phyloP scores from a whole-genome alignment of 2,113 vertebrate species.

The Synodontis membranacea region DNA sequence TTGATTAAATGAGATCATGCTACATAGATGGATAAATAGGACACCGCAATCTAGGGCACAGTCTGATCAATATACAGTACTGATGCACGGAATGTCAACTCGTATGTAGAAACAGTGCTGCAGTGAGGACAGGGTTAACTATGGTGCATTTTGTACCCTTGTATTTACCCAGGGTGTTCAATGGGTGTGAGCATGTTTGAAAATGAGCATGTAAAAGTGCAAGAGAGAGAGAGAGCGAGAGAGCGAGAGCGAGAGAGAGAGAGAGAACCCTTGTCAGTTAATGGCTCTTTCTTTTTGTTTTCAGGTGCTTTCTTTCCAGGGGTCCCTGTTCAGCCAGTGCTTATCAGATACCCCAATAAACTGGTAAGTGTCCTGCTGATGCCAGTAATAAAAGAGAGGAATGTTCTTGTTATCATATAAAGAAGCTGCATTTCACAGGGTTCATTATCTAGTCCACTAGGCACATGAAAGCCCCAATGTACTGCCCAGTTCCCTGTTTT shows the following conservation, averaged over 20 bases:
- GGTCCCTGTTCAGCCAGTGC: constrained; percentile 88
- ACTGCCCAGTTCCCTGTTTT: background rate
- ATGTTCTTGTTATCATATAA: background rate
- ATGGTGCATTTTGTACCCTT: background rate
- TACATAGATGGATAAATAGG: background rate
- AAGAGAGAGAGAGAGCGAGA: background rate
- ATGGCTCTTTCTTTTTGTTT: background rate
- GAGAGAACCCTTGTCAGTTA: background rate
- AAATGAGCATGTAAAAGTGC: background rate
- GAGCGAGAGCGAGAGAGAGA: background rate
- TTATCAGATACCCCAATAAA: constrained; percentile 91
- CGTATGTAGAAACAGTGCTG: background rate
- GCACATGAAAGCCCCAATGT: background rate
- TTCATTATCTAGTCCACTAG: background rate
- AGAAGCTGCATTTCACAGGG: background rate
- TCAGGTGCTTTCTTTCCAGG: constrained; percentile 90
- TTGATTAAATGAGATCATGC: background rate
- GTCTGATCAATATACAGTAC: constrained; percentile 6
- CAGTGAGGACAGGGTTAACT: background rate
- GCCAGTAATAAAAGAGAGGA: background rate
- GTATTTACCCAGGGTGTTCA: background rate
- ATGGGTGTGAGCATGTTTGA: constrained; percentile 7
- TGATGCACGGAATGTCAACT: background rate
- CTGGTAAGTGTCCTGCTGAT: constrained; percentile 74
- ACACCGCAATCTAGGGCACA: constrained; percentile 19